phyloP scores from a whole-genome alignment of 2,888 invertebrate genomes.

The Pasiphila rectangulata region DNA sequence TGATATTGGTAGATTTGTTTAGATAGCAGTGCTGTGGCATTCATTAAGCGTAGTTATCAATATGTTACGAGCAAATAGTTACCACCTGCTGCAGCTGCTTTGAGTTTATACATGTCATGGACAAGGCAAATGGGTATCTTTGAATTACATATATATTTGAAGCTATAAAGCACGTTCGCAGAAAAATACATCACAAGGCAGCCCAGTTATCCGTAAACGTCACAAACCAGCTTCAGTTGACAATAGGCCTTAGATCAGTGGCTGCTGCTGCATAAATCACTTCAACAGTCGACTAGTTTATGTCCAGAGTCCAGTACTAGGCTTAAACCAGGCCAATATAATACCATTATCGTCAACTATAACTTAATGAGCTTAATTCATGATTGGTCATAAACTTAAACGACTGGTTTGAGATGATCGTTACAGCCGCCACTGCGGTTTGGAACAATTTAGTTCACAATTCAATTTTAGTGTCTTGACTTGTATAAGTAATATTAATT shows the following conservation, averaged over 20 bases:
- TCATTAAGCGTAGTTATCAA: slow-evolving; percentile 14
- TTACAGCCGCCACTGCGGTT: slow-evolving; percentile 24
- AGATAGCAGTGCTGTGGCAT: slow-evolving; percentile 16
- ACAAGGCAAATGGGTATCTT: too few relatives aligned
- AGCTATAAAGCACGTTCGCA: not conserved
- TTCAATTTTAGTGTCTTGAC: slow-evolving; percentile 13
- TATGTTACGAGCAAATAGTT: slow-evolving; percentile 5
- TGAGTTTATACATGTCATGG: too few relatives aligned
- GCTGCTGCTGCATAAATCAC: slow-evolving; percentile 22
- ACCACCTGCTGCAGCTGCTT: not conserved
- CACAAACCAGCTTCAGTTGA: not conserved
- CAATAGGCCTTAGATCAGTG: not conserved
- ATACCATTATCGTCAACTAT: slow-evolving; percentile 29
- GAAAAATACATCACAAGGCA: not conserved
- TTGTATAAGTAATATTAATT: slow-evolving; percentile 4
- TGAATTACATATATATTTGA: too few relatives aligned
- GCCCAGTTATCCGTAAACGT: not conserved
- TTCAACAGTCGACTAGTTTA: slow-evolving; percentile 23
- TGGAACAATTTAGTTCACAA: slow-evolving; percentile 15
- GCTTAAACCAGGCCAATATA: slow-evolving; percentile 27
- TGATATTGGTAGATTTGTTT: slow-evolving; percentile 23
- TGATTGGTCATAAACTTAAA: slow-evolving; percentile 25
- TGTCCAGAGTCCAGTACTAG: slow-evolving; percentile 21
- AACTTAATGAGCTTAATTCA: slow-evolving; percentile 34
- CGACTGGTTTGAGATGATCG: slow-evolving; percentile 19